Conservation (phyloP, 1,140 invertebrate species). For the Drosophila rhopaloa region DNA sequence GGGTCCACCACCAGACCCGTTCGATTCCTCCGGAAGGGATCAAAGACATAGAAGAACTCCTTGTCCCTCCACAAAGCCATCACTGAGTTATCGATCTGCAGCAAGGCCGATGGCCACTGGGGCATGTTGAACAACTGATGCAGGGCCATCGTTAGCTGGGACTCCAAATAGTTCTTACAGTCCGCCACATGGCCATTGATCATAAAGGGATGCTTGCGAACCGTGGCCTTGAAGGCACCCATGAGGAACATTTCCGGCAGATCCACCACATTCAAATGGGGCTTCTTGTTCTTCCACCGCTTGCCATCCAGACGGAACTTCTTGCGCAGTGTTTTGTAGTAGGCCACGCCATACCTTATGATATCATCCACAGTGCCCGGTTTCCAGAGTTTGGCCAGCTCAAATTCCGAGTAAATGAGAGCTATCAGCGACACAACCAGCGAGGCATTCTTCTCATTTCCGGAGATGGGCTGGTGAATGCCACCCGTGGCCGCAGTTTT, state of each 20-base stretch:
- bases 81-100: constrained; percentile 84
- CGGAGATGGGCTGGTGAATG: constrained; percentile 70
- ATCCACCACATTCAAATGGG: constrained; percentile 75
- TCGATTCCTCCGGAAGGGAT: constrained; percentile 83
- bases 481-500: constrained; percentile 67
- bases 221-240: constrained; percentile 75
- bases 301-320: constrained; percentile 73
- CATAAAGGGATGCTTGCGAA: constrained; percentile 72
- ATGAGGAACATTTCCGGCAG: constrained; percentile 78
- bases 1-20: constrained; percentile 72
- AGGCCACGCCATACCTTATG: constrained; percentile 68
- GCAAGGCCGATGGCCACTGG: constrained; percentile 81
- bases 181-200: constrained; percentile 75
- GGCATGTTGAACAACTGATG: constrained; percentile 79
- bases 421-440: constrained; percentile 72
- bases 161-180: constrained; percentile 71
- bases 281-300: constrained; percentile 75
- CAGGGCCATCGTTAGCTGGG: constrained; percentile 76
- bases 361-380: constrained; percentile 72
- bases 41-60: constrained; percentile 85
- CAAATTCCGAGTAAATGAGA: constrained; percentile 73
- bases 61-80: constrained; percentile 85
- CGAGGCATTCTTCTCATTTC: constrained; percentile 71
- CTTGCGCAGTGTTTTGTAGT: constrained; percentile 72
- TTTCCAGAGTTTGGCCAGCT: constrained; percentile 64